Evolutionary conservation across 2,113 vertebrate genomes (phyloP).

Genomic region (Neomonachus schauinslandi): DNA sequence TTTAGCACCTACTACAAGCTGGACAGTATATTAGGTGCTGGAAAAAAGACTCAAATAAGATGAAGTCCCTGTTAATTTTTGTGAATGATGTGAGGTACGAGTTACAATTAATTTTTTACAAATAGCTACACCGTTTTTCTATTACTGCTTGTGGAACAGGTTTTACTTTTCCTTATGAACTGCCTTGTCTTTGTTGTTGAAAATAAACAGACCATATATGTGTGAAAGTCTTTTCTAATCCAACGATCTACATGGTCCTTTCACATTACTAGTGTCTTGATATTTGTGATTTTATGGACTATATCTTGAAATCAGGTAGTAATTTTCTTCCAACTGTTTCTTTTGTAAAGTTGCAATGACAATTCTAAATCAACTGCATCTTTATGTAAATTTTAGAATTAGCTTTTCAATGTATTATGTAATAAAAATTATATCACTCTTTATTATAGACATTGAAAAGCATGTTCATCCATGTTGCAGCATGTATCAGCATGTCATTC

Average conservation of each 20-base stretch:
- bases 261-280: background rate
- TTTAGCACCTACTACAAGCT: background rate
- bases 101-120: background rate
- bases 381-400: conserved; percentile 42
- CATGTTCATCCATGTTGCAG: background rate
- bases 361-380: conserved; percentile 13
- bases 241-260: background rate
- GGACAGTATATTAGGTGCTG: background rate
- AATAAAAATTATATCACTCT: too few species aligned
- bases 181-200: background rate
- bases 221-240: background rate
- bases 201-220: background rate
- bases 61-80: background rate
- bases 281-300: background rate
- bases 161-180: background rate
- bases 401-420: background rate
- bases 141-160: background rate
- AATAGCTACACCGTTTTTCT: background rate
- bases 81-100: background rate
- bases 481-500: background rate
- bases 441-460: too few species aligned
- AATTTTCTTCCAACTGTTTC: background rate
- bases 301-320: background rate
- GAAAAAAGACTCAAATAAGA: conserved; percentile 27
- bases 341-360: conserved; percentile 15